Base-by-base conservation (phyloP, 2,888 invertebrate species). In the Protophormia terraenovae region DNA sequence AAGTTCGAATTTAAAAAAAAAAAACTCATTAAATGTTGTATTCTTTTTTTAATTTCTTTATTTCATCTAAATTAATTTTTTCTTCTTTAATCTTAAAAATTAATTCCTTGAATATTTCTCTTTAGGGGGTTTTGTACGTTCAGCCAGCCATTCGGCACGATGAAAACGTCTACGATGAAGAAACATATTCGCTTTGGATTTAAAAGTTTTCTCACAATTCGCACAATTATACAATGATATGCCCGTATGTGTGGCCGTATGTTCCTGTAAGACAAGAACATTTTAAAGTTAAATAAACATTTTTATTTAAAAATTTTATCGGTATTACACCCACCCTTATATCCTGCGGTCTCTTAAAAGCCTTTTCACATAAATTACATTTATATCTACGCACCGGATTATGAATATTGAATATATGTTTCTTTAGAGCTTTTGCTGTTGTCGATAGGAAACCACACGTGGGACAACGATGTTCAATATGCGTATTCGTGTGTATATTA, bases 311-410 rank as follows among this genome's bases (percentile, higher is more conserved):
- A 29, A 53, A 27, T 35, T 5, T 7, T 3, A 69, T n/a, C n/a
- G n/a, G n/a, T n/a, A n/a, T n/a, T n/a, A n/a, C n/a, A 62, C 79
- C 19, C 24, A 84, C 84, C 73, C 69, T 85, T 45, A 85, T 73
- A 62, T 81, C 84, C 64, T 81, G 84, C 0, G 90, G 87, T 0
- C 90, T 88, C 62, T 92, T 92, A 45, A 92, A 92, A 7, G 90
- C 90, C 83, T 92, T 92, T 12, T 90, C 90, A 81, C 92, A 92
- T 87, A 92, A 89, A 3, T 89, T 89, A 72, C 92, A 92, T 50
- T 90, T 89, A 81, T 92, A 91, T 5, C 86, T 89, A 1, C 90
- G 89, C 7, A 89, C 88, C 35, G 90, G 89, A 16, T 89, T 89
- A 77, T 91, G 92, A 50, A 90, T 90, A 82, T 90, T 92, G 38